These are phyloP conservation scores for Pseudococcus jackbeardsleyi DNA, from an alignment of 2,888 invertebrate species.

Conservation along the genomic window DNA sequence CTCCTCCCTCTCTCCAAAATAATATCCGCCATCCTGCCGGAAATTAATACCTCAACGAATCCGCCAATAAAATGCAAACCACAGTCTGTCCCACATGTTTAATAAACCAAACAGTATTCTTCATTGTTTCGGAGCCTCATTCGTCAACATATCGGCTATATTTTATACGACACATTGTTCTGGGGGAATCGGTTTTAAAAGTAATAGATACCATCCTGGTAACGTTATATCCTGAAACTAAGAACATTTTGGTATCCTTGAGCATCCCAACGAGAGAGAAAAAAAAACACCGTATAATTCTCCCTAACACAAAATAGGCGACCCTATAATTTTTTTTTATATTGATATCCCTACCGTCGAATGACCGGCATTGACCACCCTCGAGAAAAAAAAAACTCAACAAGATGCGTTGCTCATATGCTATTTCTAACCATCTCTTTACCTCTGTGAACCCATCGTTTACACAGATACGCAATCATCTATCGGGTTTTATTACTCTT, in stretches of 20 bases:
- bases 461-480: conserved; percentile 62
- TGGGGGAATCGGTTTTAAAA: conserved; percentile 43
- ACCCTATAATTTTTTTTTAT: conserved; percentile 62
- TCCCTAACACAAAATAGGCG: conserved; percentile 59
- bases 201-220: conserved; percentile 37
- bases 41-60: no score
- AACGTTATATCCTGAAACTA: conserved; percentile 44
- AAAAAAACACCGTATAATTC: conserved; percentile 57
- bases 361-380: conserved; percentile 62
- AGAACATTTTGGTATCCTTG: conserved; percentile 46
- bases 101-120: conserved; percentile 19
- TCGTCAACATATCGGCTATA: conserved; percentile 35
- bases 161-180: conserved; percentile 36
- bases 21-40: no score
- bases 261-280: not conserved
- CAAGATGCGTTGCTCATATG: conserved; percentile 59
- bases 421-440: conserved; percentile 55
- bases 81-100: not conserved
- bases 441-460: conserved; percentile 57
- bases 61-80: no score
- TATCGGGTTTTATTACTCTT: conserved; percentile 64
- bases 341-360: conserved; percentile 54
- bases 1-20: no score
- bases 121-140: conserved; percentile 1
- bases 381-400: conserved; percentile 58